Percentiles rank a stretch among this genome's conserved stretches.
phyloP scores from a whole-genome alignment of 2,113 vertebrate species.

The Anhinga anhinga region DNA sequence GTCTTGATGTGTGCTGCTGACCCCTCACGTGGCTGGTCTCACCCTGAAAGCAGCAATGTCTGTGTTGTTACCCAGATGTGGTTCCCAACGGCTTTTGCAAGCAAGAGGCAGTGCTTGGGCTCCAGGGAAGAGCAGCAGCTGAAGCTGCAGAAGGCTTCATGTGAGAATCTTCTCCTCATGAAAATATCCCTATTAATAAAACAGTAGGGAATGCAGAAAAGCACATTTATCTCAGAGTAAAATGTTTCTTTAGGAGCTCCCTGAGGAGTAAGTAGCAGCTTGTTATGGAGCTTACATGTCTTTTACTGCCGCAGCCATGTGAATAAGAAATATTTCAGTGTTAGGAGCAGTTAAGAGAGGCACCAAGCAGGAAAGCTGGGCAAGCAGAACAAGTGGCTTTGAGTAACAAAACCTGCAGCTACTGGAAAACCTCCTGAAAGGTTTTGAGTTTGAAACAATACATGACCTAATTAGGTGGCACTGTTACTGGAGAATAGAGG shows the following conservation, averaged over 20 bases:
- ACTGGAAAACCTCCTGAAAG: slow-evolving; percentile 28
- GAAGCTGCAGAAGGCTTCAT: neutral
- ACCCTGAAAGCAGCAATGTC: neutral
- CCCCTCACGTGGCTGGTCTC: neutral
- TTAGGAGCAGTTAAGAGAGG: neutral
- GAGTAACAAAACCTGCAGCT: neutral
- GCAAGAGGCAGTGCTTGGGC: neutral
- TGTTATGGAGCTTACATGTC: neutral
- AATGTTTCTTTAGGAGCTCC: slow-evolving; percentile 25
- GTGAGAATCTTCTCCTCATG: neutral
- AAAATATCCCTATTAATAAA: slow-evolving; percentile 44
- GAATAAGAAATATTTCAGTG: slow-evolving; percentile 9
- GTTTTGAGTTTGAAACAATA: slow-evolving; percentile 40
- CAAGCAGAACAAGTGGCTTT: slow-evolving; percentile 4
- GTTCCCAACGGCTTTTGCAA: neutral
- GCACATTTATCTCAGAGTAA: slow-evolving; percentile 27
- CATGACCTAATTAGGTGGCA: slow-evolving; percentile 57
- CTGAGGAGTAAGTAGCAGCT: slow-evolving; percentile 8
- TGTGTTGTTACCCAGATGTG: neutral
- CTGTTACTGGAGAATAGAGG: neutral
- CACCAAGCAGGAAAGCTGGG: slow-evolving; percentile 5
- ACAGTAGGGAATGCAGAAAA: slow-evolving; percentile 44
- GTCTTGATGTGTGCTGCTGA: accelerated
- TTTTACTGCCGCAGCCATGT: slow-evolving; percentile 3
- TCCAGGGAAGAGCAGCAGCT: neutral